Percentiles rank a stretch among this genome's conserved stretches.
These are phyloP conservation scores for Amniataba percoides DNA, from an alignment of 2,797 vertebrate genomes.

Conservation along the genomic window DNA sequence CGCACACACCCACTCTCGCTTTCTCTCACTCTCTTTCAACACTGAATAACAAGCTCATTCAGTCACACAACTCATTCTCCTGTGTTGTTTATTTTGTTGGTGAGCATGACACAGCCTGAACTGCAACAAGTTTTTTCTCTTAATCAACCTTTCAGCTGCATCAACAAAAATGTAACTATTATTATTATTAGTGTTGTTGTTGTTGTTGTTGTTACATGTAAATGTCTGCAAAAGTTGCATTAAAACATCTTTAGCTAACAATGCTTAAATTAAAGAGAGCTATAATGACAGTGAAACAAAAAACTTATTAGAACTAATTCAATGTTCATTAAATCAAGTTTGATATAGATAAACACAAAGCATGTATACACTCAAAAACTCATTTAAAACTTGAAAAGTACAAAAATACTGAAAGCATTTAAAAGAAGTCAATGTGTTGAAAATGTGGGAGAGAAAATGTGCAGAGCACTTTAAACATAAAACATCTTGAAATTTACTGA, in stretches of 20 bases:
- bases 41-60: slow-evolving; percentile 7
- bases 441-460: not conserved
- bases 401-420: not conserved
- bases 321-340: not conserved
- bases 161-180: slow-evolving; percentile 3
- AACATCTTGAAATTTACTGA: no score
- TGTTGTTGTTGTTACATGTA: no score
- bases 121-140: slow-evolving; percentile 3
- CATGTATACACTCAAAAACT: not conserved
- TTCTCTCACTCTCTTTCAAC: not conserved
- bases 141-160: slow-evolving; percentile 7
- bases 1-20: not conserved
- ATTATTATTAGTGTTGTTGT: no score
- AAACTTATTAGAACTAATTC: not conserved
- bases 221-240: no score
- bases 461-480: no score
- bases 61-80: not conserved
- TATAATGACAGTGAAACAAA: not conserved
- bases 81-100: slow-evolving; percentile 11
- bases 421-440: not conserved
- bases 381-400: not conserved
- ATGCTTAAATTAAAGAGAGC: not conserved
- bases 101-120: slow-evolving; percentile 15
- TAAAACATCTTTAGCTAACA: no score
- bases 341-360: not conserved